Conservation (phyloP, 2,888 invertebrate species). For the Dendrolimus houi region DNA sequence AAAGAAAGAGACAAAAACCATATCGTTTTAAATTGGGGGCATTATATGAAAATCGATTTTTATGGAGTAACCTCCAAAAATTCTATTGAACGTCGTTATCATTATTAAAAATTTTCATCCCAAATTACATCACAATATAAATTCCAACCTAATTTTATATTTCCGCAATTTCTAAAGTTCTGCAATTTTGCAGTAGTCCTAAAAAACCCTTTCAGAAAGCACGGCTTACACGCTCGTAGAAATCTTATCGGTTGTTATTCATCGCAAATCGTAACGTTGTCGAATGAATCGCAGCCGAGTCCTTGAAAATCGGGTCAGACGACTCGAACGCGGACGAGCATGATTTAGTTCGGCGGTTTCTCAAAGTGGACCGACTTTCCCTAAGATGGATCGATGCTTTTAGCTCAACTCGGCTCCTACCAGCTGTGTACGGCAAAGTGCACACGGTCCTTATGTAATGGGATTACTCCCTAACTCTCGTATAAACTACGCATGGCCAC, state of each 20-base stretch:
- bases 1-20: too few species aligned
- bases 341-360: slow-evolving; percentile 58
- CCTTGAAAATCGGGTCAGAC: slow-evolving; percentile 56
- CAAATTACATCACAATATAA: too few species aligned
- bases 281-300: slow-evolving; percentile 32
- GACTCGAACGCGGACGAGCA: slow-evolving; percentile 36
- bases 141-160: too few species aligned
- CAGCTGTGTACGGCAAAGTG: slow-evolving; percentile 51
- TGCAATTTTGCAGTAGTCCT: slow-evolving; percentile 9
- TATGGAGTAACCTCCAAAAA: too few species aligned
- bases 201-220: slow-evolving; percentile 51
- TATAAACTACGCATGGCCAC: slow-evolving; percentile 49
- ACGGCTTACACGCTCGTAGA: slow-evolving; percentile 13
- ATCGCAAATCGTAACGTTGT: slow-evolving; percentile 31
- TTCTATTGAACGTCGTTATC: too few species aligned
- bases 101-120: too few species aligned
- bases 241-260: slow-evolving; percentile 8
- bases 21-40: too few species aligned
- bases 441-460: slow-evolving; percentile 38
- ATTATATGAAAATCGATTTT: too few species aligned
- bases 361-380: slow-evolving; percentile 58
- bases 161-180: too few species aligned
- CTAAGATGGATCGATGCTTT: slow-evolving; percentile 68
- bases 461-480: slow-evolving; percentile 39
- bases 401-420: slow-evolving; percentile 56